A percentile compares a stretch with the other conserved stretches of the same genome.
Evolutionary conservation across 1,140 invertebrate genomes (phyloP).

Genomic region (Pseudachorutes palmiensis): DNA sequence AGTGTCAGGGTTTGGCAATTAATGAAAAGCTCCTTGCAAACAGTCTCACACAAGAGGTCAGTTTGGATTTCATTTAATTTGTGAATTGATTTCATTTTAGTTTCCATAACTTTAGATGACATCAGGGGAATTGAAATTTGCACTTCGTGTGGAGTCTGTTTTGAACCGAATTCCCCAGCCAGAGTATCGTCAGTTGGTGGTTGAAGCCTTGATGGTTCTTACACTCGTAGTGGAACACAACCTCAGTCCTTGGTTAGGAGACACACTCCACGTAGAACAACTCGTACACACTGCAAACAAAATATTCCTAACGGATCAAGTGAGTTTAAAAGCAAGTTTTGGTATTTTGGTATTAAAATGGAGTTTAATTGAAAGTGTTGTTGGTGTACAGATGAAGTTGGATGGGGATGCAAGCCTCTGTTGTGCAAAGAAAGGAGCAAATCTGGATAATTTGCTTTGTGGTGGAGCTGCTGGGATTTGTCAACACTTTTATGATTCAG

Average conservation of each 20-base stretch:
- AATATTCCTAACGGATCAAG: constrained; percentile 94
- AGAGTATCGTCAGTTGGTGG: constrained; percentile 94
- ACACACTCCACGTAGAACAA: constrained; percentile 81
- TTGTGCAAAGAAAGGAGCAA: constrained; percentile 66
- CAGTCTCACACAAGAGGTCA: constrained; percentile 77
- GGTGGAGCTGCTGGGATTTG: constrained; percentile 90
- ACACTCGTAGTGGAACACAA: constrained; percentile 84
- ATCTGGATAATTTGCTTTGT: constrained; percentile 53
- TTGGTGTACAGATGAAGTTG: constrained; percentile 65
- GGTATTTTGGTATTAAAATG: background rate
- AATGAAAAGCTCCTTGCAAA: constrained; percentile 80
- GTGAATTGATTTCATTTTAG: no score
- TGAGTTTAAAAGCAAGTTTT: constrained; percentile 40
- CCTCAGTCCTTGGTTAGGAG: constrained; percentile 63
- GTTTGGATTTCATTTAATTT: no score
- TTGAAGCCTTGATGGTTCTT: constrained; percentile 94
- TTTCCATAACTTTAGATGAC: constrained; percentile 71
- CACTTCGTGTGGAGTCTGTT: constrained; percentile 92
- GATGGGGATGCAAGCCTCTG: constrained; percentile 85
- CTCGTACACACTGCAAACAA: constrained; percentile 89
- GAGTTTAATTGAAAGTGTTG: constrained; percentile 31
- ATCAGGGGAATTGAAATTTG: constrained; percentile 95
- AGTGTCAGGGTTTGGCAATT: constrained; percentile 85
- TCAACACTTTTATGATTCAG: constrained; percentile 94
- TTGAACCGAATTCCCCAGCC: constrained; percentile 95